phyloP scores from a whole-genome alignment of 2,888 invertebrate genomes.

The Chesias legatella region DNA sequence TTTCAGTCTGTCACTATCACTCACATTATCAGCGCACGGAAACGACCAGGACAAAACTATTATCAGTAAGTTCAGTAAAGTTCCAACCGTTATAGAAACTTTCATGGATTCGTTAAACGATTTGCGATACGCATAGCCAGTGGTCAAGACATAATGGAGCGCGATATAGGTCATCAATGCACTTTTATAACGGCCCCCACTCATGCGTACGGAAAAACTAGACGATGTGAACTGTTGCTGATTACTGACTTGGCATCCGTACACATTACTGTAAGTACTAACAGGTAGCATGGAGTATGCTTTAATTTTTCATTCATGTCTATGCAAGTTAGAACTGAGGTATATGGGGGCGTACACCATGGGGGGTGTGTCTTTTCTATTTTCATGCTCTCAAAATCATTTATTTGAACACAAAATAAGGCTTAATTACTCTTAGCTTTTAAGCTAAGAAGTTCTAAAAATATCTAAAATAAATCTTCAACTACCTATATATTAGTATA shows the following conservation, averaged over 20 bases:
- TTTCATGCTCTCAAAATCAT: too few relatives aligned
- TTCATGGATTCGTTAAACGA: conserved; percentile 2
- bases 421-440: too few relatives aligned
- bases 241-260: neutral
- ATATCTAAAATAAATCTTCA: too few relatives aligned
- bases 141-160: conserved; percentile 46
- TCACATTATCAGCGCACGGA: conserved; percentile 18
- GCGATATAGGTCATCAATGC: conserved; percentile 65
- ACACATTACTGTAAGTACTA: neutral
- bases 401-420: too few relatives aligned
- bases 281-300: too few relatives aligned
- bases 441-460: too few relatives aligned
- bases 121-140: conserved; percentile 35
- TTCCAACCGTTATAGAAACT: neutral
- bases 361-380: too few relatives aligned
- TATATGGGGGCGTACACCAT: too few relatives aligned
- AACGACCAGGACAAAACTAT: neutral
- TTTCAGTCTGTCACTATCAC: conserved; percentile 15
- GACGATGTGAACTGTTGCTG: conserved; percentile 8
- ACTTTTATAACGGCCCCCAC: conserved; percentile 65
- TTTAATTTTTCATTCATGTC: too few relatives aligned
- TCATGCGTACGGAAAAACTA: conserved; percentile 20
- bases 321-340: too few relatives aligned
- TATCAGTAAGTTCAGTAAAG: neutral
- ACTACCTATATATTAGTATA: too few relatives aligned